Conservation (phyloP, 2,888 invertebrate genomes). For the Xanthia icteritia region DNA sequence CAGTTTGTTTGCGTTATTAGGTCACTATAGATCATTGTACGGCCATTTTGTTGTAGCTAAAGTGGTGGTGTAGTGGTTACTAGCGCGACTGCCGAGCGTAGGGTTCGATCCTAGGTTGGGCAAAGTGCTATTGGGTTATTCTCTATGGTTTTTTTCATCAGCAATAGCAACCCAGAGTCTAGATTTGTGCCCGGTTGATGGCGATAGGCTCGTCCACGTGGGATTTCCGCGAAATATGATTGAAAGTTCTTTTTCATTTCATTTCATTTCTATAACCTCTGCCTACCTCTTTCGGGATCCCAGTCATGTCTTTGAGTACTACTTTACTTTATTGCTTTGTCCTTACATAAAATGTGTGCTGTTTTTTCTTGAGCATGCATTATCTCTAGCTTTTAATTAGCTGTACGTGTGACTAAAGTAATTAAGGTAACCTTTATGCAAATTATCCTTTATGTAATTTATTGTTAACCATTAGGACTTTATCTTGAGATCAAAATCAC, state of each 20-base stretch:
- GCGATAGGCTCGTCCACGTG: not conserved
- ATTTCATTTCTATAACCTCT: not conserved
- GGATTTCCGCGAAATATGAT: not conserved
- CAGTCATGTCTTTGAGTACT: not conserved
- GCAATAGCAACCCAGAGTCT: fast-evolving
- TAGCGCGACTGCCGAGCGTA: not conserved
- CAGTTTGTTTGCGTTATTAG: slow-evolving; percentile 77
- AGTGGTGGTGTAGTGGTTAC: not conserved
- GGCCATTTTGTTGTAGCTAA: slow-evolving; percentile 26
- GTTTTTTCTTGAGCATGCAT: slow-evolving; percentile 27
- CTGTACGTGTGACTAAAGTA: slow-evolving; percentile 42
- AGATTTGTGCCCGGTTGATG: not conserved
- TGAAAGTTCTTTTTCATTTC: too few relatives aligned
- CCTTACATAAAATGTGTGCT: slow-evolving; percentile 44
- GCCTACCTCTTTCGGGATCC: not conserved
- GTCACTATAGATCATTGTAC: slow-evolving; percentile 65
- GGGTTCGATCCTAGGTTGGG: not conserved
- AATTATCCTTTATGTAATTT: slow-evolving; percentile 57
- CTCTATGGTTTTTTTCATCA: not conserved
- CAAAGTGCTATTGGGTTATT: not conserved
- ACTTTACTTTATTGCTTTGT: slow-evolving; percentile 20
- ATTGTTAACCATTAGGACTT: slow-evolving; percentile 51
- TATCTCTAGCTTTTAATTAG: slow-evolving; percentile 58
- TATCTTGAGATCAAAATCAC: slow-evolving; percentile 49
- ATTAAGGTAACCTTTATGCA: slow-evolving; percentile 62